Evolutionary conservation across 2,113 vertebrate genomes (phyloP).

Genomic region (Syngnathoides biaculeatus): DNA sequence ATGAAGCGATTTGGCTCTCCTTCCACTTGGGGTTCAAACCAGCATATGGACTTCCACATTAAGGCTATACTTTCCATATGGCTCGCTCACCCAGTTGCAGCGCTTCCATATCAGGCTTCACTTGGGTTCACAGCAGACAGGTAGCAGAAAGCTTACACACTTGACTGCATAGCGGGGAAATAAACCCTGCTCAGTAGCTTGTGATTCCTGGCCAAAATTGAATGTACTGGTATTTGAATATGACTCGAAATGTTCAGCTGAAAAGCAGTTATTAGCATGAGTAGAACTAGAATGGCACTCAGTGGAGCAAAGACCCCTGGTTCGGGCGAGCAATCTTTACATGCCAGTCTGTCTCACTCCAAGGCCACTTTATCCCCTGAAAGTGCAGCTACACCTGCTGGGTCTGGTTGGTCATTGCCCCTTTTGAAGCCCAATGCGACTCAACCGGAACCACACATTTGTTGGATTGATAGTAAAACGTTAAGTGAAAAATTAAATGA

Average conservation of each 20-base stretch:
- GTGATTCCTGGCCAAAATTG: constrained; percentile 31
- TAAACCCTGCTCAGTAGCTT: constrained; percentile 28
- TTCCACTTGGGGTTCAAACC: constrained; percentile 43
- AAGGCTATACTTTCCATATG: constrained; percentile 65
- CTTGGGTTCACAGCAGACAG: constrained; percentile 44
- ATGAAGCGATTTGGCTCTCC: constrained; percentile 62
- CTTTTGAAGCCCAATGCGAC: background rate
- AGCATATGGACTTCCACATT: constrained; percentile 70
- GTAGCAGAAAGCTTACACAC: constrained; percentile 41
- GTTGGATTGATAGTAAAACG: background rate
- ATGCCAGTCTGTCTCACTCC: background rate
- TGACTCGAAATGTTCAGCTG: constrained; percentile 23
- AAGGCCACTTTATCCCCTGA: background rate
- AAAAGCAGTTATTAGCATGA: constrained; percentile 14
- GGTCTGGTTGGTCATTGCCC: background rate
- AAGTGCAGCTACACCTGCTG: background rate
- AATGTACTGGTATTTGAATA: constrained; percentile 16
- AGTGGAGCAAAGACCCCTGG: background rate
- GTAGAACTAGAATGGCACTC: background rate
- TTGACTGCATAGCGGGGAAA: constrained; percentile 36
- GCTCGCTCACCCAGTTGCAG: constrained; percentile 32
- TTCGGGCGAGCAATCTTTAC: background rate
- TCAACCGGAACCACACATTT: too few species aligned
- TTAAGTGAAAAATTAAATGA: background rate
- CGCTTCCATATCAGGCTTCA: constrained; percentile 15